phyloP scores from a whole-genome alignment of 2,113 vertebrate species.

The Speoplatyrhinus poulsoni region DNA sequence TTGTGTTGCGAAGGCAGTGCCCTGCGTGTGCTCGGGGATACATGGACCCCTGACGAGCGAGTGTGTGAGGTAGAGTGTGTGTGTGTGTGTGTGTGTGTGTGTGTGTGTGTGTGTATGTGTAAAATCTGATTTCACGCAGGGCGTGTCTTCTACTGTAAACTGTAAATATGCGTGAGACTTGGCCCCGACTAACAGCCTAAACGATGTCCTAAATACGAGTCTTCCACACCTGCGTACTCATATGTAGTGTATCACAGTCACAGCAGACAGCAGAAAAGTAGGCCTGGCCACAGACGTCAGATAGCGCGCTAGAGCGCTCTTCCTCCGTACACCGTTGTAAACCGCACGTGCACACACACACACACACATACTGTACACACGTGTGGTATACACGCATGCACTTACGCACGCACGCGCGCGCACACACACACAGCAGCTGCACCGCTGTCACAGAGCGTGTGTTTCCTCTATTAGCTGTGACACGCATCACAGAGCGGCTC shows the following conservation, averaged over 20 bases:
- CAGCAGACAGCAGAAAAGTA: conserved; percentile 19
- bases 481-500: conserved; percentile 21
- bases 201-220: no score
- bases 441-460: conserved; percentile 14
- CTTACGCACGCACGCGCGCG: not conserved
- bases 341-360: no score
- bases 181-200: no score
- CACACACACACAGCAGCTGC: conserved; percentile 17
- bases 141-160: no score
- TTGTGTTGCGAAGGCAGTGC: not conserved
- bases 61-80: conserved; percentile 10
- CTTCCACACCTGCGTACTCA: not conserved
- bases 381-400: no score
- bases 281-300: conserved; percentile 19
- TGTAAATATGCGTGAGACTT: no score
- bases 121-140: conserved; percentile 3
- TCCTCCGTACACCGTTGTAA: no score
- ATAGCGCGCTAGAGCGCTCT: not conserved
- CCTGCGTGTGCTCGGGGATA: conserved; percentile 38
- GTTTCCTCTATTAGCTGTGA: conserved; percentile 21
- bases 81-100: conserved; percentile 23
- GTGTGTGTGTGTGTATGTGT: conserved; percentile 40
- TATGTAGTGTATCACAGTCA: conserved; percentile 5
- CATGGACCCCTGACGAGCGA: conserved; percentile 48
- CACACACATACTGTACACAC: no score